phyloP scores from a whole-genome alignment of 2,797 vertebrate genomes.

The Chaunax sp. region DNA sequence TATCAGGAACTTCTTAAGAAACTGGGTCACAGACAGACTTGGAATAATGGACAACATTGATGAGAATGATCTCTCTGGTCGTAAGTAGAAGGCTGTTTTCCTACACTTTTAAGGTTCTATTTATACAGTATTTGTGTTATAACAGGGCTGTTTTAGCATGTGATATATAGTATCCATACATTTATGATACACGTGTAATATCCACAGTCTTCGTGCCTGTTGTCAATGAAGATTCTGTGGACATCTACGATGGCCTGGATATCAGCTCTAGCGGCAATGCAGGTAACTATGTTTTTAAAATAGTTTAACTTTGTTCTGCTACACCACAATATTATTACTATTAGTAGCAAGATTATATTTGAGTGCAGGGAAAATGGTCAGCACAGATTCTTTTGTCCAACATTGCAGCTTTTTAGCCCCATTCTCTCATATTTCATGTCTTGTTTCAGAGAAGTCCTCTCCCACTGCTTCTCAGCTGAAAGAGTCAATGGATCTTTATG shows the following conservation, averaged over 20 bases:
- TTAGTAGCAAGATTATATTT: background rate
- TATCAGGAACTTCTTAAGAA: slow-evolving; percentile 33
- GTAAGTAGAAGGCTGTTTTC: slow-evolving; percentile 65
- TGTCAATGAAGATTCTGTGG: slow-evolving; percentile 90
- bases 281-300: slow-evolving; percentile 74
- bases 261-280: slow-evolving; percentile 44
- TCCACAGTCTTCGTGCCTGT: slow-evolving; percentile 80
- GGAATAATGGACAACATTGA: slow-evolving; percentile 58
- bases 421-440: background rate
- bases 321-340: background rate
- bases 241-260: slow-evolving; percentile 95
- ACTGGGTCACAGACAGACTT: slow-evolving; percentile 2
- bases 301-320: background rate
- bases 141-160: too few species aligned
- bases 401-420: background rate
- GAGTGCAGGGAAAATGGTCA: background rate
- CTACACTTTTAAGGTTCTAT: background rate
- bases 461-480: slow-evolving; percentile 64
- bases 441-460: slow-evolving; percentile 72
- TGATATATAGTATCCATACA: too few species aligned
- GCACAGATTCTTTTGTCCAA: background rate
- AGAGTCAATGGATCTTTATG: slow-evolving; percentile 94
- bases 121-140: too few species aligned
- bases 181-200: slow-evolving; percentile 1
- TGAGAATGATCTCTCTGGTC: background rate